Conservation (phyloP, 1,140 invertebrate genomes). For the Bombus impatiens region DNA sequence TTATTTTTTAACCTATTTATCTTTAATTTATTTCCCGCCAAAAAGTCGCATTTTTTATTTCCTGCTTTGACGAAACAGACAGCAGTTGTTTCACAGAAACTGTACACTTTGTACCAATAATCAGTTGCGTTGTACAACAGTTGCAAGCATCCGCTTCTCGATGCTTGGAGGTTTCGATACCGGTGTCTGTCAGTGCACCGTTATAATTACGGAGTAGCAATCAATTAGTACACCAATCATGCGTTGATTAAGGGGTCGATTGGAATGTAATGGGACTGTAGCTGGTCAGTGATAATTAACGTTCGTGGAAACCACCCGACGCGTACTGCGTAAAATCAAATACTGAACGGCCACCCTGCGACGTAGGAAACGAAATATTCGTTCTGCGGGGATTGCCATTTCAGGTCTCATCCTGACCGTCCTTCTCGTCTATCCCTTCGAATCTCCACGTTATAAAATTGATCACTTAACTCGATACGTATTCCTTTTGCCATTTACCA, state of each 20-base stretch:
- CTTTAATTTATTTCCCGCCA: not conserved
- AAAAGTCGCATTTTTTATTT: not conserved
- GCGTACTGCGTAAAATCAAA: conserved; percentile 81
- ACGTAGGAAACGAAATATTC: conserved; percentile 79
- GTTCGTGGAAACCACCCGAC: conserved; percentile 79
- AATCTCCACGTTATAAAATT: not conserved
- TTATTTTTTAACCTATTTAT: not conserved
- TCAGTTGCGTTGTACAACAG: not conserved
- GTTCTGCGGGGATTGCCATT: conserved; percentile 63
- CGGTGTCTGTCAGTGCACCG: conserved; percentile 79
- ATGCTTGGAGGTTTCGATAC: conserved; percentile 76
- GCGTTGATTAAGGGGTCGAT: conserved; percentile 82
- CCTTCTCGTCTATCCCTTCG: conserved; percentile 9
- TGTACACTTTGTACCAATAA: not conserved
- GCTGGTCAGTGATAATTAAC: conserved; percentile 83
- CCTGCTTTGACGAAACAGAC: rapidly evolving
- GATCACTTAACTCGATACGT: conserved; percentile 27
- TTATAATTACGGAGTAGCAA: conserved; percentile 83
- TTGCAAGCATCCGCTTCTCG: conserved; percentile 62
- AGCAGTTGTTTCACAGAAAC: not conserved
- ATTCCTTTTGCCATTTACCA: not conserved
- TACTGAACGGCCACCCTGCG: conserved; percentile 68
- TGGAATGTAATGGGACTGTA: conserved; percentile 82
- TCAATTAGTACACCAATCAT: conserved; percentile 83
- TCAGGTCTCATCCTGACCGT: conserved; percentile 11